Evolutionary conservation across 2,888 invertebrate species (phyloP), one percentile per base, ranked within the genome.

Genomic region (Ectemnius continuus): DNA sequence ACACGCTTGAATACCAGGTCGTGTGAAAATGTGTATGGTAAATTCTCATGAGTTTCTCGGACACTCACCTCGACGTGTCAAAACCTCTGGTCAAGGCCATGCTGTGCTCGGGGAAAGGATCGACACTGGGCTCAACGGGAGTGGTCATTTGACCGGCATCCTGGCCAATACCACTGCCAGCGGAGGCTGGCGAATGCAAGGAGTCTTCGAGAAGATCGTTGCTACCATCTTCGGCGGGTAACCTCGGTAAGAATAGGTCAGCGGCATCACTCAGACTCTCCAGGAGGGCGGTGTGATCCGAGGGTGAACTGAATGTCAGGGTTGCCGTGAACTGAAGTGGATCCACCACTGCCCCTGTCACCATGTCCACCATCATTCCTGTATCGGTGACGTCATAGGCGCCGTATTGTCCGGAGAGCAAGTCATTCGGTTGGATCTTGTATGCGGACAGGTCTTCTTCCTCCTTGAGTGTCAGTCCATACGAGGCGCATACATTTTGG

Each of bases 251-350:
- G 88, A 97, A 95, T 64, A 97, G 92, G 86, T 97, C 97, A 18
- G 96, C 95, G 0, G 96, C 94, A 88, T 97, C 97, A 47, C 95
- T 94, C 13, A 97, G 92, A 83, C 94, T 95, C 85, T 96, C 96
- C 80, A 97, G 92, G 64, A 97, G 92, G 2, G 94, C 93, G 1
- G 91, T 90, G 84, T 95, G 94, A 91, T 96, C 96, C 47, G 95
- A 95, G 14, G 95, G 94, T 61, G 94, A 94, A 61, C 95, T 94
- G 88, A 97, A 95, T 64, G 96, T 96, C 67, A 97, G 90, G 0
- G 96, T 96, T 2, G 96, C 96, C 8, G 95, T 95, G 88, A 97
- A 96, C 85, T 96, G 96, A 62, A 96, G 92, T 45, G 96, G 96
- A 91, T 97, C 96, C 52, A 96, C 96, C 1, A 95, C 94, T 28